Evolutionary conservation across 2,888 invertebrate species (phyloP).

Genomic region (Dyspetes luteomarginatus): DNA sequence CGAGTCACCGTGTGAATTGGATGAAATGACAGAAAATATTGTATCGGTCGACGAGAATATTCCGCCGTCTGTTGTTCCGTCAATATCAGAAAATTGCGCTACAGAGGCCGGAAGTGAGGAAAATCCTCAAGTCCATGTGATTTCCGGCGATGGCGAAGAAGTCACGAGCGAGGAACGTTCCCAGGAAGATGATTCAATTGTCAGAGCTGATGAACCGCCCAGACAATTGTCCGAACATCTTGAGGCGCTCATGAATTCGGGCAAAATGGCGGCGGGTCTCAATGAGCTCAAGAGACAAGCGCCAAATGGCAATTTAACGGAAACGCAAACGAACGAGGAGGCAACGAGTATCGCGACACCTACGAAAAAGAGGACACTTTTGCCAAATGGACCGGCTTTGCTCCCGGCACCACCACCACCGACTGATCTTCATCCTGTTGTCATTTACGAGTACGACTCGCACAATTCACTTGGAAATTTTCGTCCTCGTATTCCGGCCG

Average conservation of each 20-base stretch:
- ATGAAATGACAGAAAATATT: too few relatives aligned
- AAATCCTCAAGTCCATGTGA: not conserved
- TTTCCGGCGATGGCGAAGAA: constrained; percentile 47
- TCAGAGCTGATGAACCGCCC: constrained; percentile 70
- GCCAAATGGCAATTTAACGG: constrained; percentile 72
- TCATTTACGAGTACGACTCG: constrained; percentile 75
- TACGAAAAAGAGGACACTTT: constrained; percentile 69
- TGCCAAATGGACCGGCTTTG: constrained; percentile 73
- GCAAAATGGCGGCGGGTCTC: constrained; percentile 51
- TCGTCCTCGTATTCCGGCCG: constrained; percentile 63
- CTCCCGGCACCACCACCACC: constrained; percentile 57
- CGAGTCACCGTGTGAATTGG: too few relatives aligned
- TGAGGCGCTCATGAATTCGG: constrained; percentile 76
- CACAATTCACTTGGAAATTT: constrained; percentile 54
- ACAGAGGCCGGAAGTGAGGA: constrained; percentile 1
- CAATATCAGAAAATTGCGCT: not conserved
- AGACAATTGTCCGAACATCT: constrained; percentile 75
- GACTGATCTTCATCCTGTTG: constrained; percentile 70
- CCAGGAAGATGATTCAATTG: too few relatives aligned
- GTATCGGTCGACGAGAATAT: not conserved
- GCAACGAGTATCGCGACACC: constrained; percentile 26
- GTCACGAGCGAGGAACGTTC: constrained; percentile 58
- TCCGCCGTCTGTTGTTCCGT: not conserved
- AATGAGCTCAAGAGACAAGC: constrained; percentile 74
- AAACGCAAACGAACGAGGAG: constrained; percentile 67